These are phyloP conservation scores for Cololabis saira DNA, from an alignment of 2,113 vertebrate genomes.

Conservation along the genomic window DNA sequence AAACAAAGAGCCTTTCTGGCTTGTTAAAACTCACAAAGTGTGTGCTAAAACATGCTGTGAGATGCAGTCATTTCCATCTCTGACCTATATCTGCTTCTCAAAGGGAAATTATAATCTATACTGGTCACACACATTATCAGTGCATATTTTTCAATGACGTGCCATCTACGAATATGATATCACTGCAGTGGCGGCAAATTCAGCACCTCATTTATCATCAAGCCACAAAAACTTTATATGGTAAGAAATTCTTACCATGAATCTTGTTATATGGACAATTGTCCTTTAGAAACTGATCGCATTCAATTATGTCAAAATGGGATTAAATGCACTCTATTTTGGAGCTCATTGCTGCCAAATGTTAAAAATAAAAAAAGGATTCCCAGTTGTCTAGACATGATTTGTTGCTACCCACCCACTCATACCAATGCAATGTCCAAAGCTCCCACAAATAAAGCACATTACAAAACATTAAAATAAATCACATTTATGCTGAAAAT, in stretches of 20 bases:
- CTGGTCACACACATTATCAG: not conserved
- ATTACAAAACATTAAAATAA: not conserved
- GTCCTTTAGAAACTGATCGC: slow-evolving; percentile 11
- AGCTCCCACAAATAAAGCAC: not conserved
- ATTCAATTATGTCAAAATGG: slow-evolving; percentile 24
- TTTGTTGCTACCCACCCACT: slow-evolving; percentile 12
- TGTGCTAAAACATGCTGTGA: slow-evolving; percentile 44
- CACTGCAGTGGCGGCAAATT: slow-evolving; percentile 7
- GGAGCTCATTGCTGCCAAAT: not conserved
- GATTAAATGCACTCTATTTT: slow-evolving; percentile 26
- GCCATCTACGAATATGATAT: not conserved
- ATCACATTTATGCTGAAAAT: not conserved
- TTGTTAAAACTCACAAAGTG: slow-evolving; percentile 53
- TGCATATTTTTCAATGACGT: not conserved
- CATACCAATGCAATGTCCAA: slow-evolving; percentile 3
- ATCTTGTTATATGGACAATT: not conserved
- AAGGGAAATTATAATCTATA: not conserved
- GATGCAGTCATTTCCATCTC: slow-evolving; percentile 30
- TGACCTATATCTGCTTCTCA: slow-evolving; percentile 9
- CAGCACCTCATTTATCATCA: slow-evolving; percentile 8
- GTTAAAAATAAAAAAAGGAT: not conserved
- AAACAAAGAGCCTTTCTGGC: slow-evolving; percentile 69
- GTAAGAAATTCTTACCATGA: not conserved
- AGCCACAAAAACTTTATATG: not conserved
- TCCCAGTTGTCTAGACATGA: slow-evolving; percentile 8